Evolutionary conservation across 1,140 invertebrate genomes (phyloP).

Genomic region (Hetaerina americana): DNA sequence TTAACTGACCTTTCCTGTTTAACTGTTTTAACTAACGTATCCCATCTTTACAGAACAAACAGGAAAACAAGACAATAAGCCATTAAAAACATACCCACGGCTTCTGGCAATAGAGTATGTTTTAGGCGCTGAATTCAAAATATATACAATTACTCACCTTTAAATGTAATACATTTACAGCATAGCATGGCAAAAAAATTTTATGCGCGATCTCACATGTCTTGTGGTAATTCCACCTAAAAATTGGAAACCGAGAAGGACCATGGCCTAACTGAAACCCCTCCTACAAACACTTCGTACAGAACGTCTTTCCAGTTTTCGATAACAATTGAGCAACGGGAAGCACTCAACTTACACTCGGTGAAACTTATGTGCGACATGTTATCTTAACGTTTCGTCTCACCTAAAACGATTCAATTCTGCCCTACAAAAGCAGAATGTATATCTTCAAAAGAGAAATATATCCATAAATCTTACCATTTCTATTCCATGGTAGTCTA

Average conservation of each 20-base stretch:
- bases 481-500: too few relatives aligned
- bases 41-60: too few relatives aligned
- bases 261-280: neutral
- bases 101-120: neutral
- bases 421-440: too few relatives aligned
- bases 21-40: too few relatives aligned
- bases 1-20: too few relatives aligned
- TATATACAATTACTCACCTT: neutral
- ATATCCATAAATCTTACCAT: too few relatives aligned
- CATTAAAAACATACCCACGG: neutral
- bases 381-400: too few relatives aligned
- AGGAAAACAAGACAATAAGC: too few relatives aligned
- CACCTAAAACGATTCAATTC: too few relatives aligned
- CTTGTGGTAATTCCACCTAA: neutral
- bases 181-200: neutral
- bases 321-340: neutral
- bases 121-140: neutral
- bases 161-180: conserved; percentile 1
- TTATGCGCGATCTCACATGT: neutral
- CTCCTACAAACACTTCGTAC: neutral
- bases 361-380: too few relatives aligned
- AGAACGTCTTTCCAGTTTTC: neutral
- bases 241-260: neutral
- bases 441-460: too few relatives aligned
- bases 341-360: too few relatives aligned